Percentiles rank a stretch among this genome's conserved stretches.
These are phyloP conservation scores for Enteromius fasciolatus DNA, from an alignment of 2,797 vertebrate genomes.

Conservation along the genomic window DNA sequence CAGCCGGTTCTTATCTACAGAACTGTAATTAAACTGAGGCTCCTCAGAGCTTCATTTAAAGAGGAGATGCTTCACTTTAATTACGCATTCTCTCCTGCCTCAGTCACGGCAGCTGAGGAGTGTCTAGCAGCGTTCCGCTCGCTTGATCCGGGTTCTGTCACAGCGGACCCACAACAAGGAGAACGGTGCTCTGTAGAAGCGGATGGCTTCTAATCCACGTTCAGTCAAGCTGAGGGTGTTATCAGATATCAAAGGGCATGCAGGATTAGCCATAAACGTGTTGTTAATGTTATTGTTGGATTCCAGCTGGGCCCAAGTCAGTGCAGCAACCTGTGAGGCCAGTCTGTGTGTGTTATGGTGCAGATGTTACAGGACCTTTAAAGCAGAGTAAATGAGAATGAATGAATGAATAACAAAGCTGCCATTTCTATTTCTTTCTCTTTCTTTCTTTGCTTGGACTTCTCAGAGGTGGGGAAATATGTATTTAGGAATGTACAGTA, in stretches of 20 bases:
- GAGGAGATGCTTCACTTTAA: conserved; percentile 39
- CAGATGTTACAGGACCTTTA: conserved; percentile 6
- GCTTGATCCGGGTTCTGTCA: conserved; percentile 15
- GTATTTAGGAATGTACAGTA: background rate
- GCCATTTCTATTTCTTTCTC: background rate
- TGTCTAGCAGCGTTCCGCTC: conserved; percentile 36
- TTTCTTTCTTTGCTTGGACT: background rate
- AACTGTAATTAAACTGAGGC: conserved; percentile 17
- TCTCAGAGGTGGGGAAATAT: background rate
- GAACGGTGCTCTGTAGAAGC: conserved; percentile 2
- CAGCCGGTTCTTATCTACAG: conserved; percentile 5
- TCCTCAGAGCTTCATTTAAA: conserved; percentile 12
- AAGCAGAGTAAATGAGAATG: background rate
- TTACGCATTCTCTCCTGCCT: conserved; percentile 32
- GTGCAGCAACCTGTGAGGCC: conserved; percentile 15
- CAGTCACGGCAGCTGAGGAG: conserved; percentile 5
- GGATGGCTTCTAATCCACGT: conserved; percentile 39
- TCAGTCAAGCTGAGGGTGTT: conserved; percentile 34
- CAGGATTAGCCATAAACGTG: conserved; percentile 61
- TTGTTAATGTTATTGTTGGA: conserved; percentile 54
- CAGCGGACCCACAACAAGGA: conserved; percentile 35
- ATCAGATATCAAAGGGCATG: conserved; percentile 68
- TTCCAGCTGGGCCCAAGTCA: conserved; percentile 41
- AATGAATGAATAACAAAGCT: background rate
- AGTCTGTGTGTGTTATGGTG: background rate